These are phyloP conservation scores for Pantherophis guttatus DNA, from an alignment of 2,113 vertebrate genomes.

Conservation along the genomic window DNA sequence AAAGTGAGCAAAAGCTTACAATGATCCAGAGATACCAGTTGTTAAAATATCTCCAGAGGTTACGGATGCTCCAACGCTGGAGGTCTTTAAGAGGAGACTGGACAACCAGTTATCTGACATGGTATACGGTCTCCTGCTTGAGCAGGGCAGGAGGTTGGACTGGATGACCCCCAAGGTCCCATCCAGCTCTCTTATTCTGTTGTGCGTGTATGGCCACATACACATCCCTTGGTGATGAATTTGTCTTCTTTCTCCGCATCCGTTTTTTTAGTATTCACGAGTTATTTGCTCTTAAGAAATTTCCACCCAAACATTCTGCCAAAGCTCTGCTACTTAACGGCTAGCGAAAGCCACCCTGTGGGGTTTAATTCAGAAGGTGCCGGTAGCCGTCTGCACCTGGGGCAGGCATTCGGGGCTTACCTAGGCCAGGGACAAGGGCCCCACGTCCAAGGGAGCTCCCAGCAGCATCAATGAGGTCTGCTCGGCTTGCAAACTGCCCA, in stretches of 20 bases:
- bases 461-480: constrained; percentile 93
- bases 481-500: constrained; percentile 92
- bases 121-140: not conserved
- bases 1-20: not conserved
- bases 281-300: not conserved
- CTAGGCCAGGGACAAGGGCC: constrained; percentile 93
- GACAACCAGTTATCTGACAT: not conserved
- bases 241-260: not conserved
- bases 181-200: too few relatives aligned
- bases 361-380: not conserved
- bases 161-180: not conserved
- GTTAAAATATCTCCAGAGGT: not conserved
- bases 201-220: too few relatives aligned
- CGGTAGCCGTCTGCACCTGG: not conserved
- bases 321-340: not conserved
- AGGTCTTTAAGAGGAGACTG: not conserved
- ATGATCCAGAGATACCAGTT: not conserved
- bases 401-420: constrained; percentile 68
- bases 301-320: not conserved
- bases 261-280: not conserved
- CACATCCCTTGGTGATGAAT: not conserved
- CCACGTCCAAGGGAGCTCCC: constrained; percentile 94
- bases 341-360: not conserved
- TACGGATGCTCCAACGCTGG: not conserved
- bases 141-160: too few relatives aligned